Evolutionary conservation across 2,888 invertebrate genomes (phyloP).

Genomic region (Agrotis segetum): DNA sequence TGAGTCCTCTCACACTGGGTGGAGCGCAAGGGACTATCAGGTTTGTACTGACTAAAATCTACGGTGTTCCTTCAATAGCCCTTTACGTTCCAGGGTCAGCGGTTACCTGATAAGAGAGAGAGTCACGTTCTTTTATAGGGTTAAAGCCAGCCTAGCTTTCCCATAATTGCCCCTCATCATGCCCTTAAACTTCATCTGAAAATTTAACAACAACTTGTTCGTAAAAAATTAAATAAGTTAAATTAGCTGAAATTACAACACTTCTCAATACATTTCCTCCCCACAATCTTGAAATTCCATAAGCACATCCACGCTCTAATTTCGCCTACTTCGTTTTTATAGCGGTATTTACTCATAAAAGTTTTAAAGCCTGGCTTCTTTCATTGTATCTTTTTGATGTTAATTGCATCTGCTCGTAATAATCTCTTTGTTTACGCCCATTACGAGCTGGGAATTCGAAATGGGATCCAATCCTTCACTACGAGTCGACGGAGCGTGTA

Average conservation of each 20-base stretch:
- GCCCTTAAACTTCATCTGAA: not conserved
- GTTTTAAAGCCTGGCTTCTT: slow-evolving; percentile 61
- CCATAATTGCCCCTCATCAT: not conserved
- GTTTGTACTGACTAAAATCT: too few species aligned
- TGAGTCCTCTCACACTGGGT: not conserved
- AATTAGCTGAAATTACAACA: too few species aligned
- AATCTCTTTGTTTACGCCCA: slow-evolving; percentile 75
- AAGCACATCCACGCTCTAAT: slow-evolving; percentile 41
- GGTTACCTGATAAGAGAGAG: not conserved
- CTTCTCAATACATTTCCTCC: not conserved
- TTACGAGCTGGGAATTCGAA: slow-evolving; percentile 70
- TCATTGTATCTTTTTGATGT: slow-evolving; percentile 67
- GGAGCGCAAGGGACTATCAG: too few species aligned
- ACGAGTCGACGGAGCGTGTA: slow-evolving; percentile 13
- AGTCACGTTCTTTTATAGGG: too few species aligned
- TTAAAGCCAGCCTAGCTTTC: not conserved
- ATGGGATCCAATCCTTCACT: slow-evolving; percentile 66
- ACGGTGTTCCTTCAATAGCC: too few species aligned
- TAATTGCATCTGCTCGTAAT: slow-evolving; percentile 69
- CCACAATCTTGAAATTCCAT: slow-evolving; percentile 33
- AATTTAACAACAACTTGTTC: not conserved
- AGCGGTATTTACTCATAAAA: slow-evolving; percentile 63
- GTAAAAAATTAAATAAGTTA: not conserved
- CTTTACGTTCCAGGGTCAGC: too few species aligned
- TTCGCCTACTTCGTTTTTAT: slow-evolving; percentile 55